Percentiles rank a stretch among this genome's conserved stretches.
These are phyloP conservation scores for Epinotia bilunana DNA, from an alignment of 2,888 invertebrate species.

Conservation along the genomic window DNA sequence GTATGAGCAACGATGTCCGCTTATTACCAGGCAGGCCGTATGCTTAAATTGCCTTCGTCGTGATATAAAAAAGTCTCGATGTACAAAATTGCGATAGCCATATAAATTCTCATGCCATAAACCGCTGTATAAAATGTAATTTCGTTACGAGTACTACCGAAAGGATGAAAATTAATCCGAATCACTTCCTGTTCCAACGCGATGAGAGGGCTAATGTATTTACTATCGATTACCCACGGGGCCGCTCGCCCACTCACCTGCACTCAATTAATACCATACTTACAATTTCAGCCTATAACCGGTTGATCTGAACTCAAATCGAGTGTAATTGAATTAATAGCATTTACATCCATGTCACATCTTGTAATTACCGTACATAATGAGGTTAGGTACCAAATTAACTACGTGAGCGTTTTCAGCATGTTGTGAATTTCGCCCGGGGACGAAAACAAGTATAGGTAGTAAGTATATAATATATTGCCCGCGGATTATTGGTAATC, in stretches of 20 bases:
- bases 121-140: background rate
- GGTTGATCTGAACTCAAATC: constrained; percentile 22
- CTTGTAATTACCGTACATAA: constrained; percentile 39
- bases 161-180: constrained; percentile 48
- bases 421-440: constrained; percentile 11
- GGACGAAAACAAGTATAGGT: constrained; percentile 1
- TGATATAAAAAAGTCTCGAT: no score
- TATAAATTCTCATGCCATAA: background rate
- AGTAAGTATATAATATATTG: background rate
- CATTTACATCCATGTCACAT: constrained; percentile 32
- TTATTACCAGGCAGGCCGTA: background rate
- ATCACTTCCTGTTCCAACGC: constrained; percentile 53
- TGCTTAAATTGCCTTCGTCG: background rate
- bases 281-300: constrained; percentile 32
- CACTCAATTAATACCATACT: constrained; percentile 46
- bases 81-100: background rate
- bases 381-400: constrained; percentile 28
- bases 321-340: constrained; percentile 22
- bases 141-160: background rate
- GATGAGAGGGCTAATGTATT: constrained; percentile 59
- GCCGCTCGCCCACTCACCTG: constrained; percentile 52
- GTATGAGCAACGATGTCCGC: background rate
- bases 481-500: background rate
- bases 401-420: constrained; percentile 14
- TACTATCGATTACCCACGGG: constrained; percentile 58